Base-by-base conservation (phyloP, 1,140 invertebrate genomes). In the Chironomus tepperi region DNA sequence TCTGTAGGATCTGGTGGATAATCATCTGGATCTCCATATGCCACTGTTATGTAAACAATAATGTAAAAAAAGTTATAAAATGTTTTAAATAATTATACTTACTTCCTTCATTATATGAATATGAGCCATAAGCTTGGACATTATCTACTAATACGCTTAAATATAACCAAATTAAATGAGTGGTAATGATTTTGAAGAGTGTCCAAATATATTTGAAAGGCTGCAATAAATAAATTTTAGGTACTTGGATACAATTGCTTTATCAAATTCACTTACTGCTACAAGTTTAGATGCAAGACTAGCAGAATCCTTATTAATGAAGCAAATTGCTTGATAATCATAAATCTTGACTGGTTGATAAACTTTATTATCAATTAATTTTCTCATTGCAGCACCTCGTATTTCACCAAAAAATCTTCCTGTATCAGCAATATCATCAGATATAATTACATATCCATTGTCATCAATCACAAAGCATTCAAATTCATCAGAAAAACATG, bases 251-350 rank as follows among this genome's bases (percentile, higher is more conserved):
- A 57, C 73, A 74, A 75, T 24, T n/a, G 16, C 73, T n/a, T n/a
- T n/a, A n/a, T n/a, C n/a, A n/a, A n/a, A n/a, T n/a, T n/a, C 19
- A 80, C 83, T 83, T 84, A 92, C 91, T 78, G 89, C 88, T 9
- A 87, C 77, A 16, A 92, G 77, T 57, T 83, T 85, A 73, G 81
- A 84, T 1, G 86, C 90, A 9, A 86, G 84, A 80, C 88, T 92
- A 1, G 83, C 84, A 9, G 85, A 86, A 74, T 84, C 84, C 42
- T 86, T 88, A 70, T 84, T 86, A 75, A 88, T 85, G 77, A 92
- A 92, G 80, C 94, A 97, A 1, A 96, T 90, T 0, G 91, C 94
- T 83, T 97, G 95, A 82, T 96, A 97, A 82, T 97, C 95, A 76
- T 90, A 92, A 65, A 96, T 87, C 47, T 86, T 85, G 5, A 95